phyloP scores from a whole-genome alignment of 2,888 invertebrate genomes.

The Leucophenga montana region DNA sequence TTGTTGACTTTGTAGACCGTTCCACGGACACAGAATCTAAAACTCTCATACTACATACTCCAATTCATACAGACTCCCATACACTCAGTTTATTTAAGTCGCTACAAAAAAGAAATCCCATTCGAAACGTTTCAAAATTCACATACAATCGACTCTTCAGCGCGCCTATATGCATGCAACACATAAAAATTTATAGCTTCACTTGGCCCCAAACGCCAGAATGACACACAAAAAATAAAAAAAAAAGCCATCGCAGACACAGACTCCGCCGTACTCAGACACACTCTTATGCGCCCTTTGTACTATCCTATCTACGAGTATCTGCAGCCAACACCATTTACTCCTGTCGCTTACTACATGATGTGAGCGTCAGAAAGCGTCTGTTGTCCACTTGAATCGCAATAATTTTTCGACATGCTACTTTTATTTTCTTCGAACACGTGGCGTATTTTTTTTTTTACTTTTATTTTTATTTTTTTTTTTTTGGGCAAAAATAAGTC shows the following conservation, averaged over 20 bases:
- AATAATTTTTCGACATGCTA: constrained; percentile 40
- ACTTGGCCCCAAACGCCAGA: constrained; percentile 33
- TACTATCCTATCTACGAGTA: too few species aligned
- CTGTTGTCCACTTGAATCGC: constrained; percentile 41
- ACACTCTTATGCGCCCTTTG: neutral
- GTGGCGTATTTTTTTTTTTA: neutral
- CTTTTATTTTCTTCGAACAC: constrained; percentile 30
- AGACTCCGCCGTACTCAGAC: neutral
- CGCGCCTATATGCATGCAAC: constrained; percentile 44
- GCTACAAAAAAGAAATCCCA: neutral
- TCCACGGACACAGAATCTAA: neutral
- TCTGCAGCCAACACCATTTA: constrained; percentile 43
- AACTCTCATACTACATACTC: neutral
- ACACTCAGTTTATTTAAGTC: too few species aligned
- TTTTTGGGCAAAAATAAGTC: constrained; percentile 52
- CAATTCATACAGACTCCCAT: neutral
- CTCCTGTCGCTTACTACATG: constrained; percentile 23
- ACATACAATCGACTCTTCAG: neutral
- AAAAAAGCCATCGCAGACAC: neutral
- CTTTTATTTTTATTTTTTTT: constrained; percentile 36
- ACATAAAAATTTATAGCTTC: constrained; percentile 51
- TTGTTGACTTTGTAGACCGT: constrained; percentile 5
- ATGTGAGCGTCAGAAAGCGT: constrained; percentile 14
- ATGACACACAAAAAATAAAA: neutral
- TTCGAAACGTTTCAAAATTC: neutral